phyloP scores from a whole-genome alignment of 1,140 invertebrate genomes.

The Prorops nasuta region DNA sequence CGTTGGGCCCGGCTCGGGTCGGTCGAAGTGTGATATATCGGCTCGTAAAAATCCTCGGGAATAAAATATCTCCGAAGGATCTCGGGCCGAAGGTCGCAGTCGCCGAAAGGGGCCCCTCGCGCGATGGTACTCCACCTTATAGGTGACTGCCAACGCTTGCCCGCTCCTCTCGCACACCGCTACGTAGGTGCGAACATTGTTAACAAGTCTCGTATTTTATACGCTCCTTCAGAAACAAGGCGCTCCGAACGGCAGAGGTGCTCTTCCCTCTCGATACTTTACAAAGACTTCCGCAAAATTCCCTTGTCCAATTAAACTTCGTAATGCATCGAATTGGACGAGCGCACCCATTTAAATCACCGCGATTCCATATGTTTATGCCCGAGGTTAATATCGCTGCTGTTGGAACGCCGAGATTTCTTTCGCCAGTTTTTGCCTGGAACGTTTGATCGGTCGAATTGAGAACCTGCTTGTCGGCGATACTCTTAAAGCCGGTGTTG shows the following conservation, averaged over 20 bases:
- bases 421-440: no score
- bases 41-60: conserved; percentile 55
- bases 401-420: no score
- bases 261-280: no score
- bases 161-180: conserved; percentile 18
- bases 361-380: not conserved
- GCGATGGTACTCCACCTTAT: conserved; percentile 22
- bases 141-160: conserved; percentile 28
- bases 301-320: no score
- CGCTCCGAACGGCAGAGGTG: conserved; percentile 26
- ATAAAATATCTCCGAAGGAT: conserved; percentile 55
- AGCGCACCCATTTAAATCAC: not conserved
- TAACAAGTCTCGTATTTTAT: conserved; percentile 57
- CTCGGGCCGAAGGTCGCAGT: conserved; percentile 51
- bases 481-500: conserved; percentile 40
- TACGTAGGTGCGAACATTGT: conserved; percentile 54
- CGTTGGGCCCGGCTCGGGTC: conserved; percentile 18
- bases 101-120: conserved; percentile 46
- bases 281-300: no score
- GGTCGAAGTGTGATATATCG: conserved; percentile 56
- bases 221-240: conserved; percentile 35
- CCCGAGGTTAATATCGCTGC: not conserved
- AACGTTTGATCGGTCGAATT: no score
- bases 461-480: conserved; percentile 27
- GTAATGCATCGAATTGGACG: not conserved